Evolutionary conservation across 2,113 vertebrate species (phyloP).

Genomic region (Thomomys bottae): DNA sequence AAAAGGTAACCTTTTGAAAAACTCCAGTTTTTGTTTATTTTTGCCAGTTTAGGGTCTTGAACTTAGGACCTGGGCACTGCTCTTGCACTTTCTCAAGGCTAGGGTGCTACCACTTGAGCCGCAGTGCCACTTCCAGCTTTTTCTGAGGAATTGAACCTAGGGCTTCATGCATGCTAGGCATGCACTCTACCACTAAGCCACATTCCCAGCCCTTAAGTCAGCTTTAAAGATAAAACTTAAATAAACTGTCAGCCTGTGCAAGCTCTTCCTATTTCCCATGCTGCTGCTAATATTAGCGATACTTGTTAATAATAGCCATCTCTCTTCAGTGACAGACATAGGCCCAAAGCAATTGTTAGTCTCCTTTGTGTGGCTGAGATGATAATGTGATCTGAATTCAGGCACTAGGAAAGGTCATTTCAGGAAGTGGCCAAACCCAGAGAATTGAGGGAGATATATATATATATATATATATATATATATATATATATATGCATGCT

Average conservation of each 20-base stretch:
- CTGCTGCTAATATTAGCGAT: background rate
- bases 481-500: slow-evolving; percentile 29
- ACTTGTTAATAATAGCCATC: background rate
- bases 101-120: too few relatives aligned
- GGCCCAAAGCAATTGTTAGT: background rate
- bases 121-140: too few relatives aligned
- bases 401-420: slow-evolving; percentile 53
- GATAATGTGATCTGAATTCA: slow-evolving; percentile 36
- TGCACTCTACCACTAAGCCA: too few relatives aligned
- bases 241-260: background rate
- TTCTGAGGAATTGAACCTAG: too few relatives aligned
- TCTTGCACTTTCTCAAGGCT: too few relatives aligned
- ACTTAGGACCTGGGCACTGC: too few relatives aligned
- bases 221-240: background rate
- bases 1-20: background rate
- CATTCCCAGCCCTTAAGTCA: background rate
- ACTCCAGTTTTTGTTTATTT: background rate
- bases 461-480: background rate
- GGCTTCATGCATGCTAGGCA: too few relatives aligned
- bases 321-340: background rate
- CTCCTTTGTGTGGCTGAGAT: background rate
- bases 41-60: too few relatives aligned
- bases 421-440: slow-evolving; percentile 41
- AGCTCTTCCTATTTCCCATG: background rate
- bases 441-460: slow-evolving; percentile 19